These are phyloP conservation scores for Hypotaenidia okinawae DNA, from an alignment of 2,797 vertebrate species.

Conservation along the genomic window DNA sequence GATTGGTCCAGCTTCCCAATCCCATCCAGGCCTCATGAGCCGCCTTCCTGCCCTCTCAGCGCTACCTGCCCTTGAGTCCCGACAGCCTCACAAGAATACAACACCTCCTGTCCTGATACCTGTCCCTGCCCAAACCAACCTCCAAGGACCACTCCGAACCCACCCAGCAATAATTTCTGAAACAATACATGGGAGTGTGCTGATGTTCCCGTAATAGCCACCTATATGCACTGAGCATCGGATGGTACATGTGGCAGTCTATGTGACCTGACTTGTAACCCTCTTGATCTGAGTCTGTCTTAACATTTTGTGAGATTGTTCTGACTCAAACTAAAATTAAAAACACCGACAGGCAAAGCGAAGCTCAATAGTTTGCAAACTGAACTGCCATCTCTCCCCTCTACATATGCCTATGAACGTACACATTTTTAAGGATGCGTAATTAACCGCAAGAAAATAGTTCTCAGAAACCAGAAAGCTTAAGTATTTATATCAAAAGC, in stretches of 20 bases:
- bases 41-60: neutral
- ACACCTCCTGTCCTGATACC: neutral
- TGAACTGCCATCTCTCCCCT: slow-evolving; percentile 14
- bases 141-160: neutral
- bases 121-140: neutral
- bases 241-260: neutral
- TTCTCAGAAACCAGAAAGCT: slow-evolving; percentile 43
- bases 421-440: slow-evolving; percentile 39
- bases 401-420: slow-evolving; percentile 30
- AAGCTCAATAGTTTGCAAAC: slow-evolving; percentile 53
- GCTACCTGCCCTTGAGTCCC: neutral
- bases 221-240: neutral
- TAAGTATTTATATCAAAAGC: slow-evolving; percentile 50
- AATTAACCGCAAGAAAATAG: slow-evolving; percentile 56
- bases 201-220: neutral
- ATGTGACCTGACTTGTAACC: neutral
- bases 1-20: neutral
- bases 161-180: neutral
- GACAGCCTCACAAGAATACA: neutral
- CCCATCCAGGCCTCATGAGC: neutral
- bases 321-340: slow-evolving; percentile 29
- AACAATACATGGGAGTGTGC: neutral
- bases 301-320: neutral
- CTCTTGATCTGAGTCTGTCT: neutral
- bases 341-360: neutral